Evolutionary conservation across 2,888 invertebrate species (phyloP), one percentile per base, ranked within the genome.

Genomic region (Acronicta psi): DNA sequence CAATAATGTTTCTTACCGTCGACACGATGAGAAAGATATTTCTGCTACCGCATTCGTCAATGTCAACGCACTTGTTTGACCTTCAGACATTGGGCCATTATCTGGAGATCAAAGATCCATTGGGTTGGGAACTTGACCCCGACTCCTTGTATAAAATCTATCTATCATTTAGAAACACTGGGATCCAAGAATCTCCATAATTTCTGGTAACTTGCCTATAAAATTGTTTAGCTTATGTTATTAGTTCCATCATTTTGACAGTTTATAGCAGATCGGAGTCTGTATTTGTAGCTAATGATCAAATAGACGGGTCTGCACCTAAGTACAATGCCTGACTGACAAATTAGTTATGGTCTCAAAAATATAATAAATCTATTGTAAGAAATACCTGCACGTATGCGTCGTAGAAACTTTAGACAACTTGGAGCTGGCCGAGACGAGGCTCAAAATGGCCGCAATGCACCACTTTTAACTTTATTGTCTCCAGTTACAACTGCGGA

Each of bases 301-400:
- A 4, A 29, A 29, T 29, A 29, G 6, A 0, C 3, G 2, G 3
- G 2, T 2, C 16, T n/a, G 29, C 17, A 25, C 20, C 52, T 18
- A 17, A 41, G 23, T 10, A 20, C 16, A 25, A 31, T 46, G 34
- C 56, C 57, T 61, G 59, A 67, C 46, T 23, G 46, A 42, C 54
- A 59, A 47, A 60, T 73, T 70, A 45, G 65, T 49, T 43, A 52
- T 52, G 63, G 55, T 55, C 43, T 62, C 37, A 58, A 63, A 61
- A 66, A 57, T 57, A 51, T 66, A 63, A 69, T 53, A 49, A 64
- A 52, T 68, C 37, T 44, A 57, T 66, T 71, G 67, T 75, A 79
- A 81, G 36, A 44, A 59, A 40, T 44, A 49, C 38, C 20, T 18
- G 13, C 10, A 3, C 17, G 34, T 49, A 29, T n/a, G n/a, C n/a